Evolutionary conservation across 2,888 invertebrate species (phyloP).

Genomic region (Mythimna ferrago): DNA sequence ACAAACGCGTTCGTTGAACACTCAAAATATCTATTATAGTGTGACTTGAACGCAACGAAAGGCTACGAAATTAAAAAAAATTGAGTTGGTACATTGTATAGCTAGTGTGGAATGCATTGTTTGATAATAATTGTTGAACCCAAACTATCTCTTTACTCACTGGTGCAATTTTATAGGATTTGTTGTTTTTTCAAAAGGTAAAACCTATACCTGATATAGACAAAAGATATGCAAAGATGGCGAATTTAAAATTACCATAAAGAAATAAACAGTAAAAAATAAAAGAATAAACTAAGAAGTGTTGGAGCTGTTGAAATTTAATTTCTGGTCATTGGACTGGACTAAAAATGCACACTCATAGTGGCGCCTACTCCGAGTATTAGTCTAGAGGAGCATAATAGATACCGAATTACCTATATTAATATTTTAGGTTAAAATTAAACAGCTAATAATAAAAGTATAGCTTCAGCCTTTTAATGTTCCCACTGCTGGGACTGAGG

Average conservation of each 20-base stretch:
- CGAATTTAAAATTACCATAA: neutral
- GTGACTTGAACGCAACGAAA: neutral
- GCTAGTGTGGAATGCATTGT: slow-evolving; percentile 35
- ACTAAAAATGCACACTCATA: too few species aligned
- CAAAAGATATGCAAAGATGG: neutral
- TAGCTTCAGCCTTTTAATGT: too few species aligned
- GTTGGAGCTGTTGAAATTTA: neutral
- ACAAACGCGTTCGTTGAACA: slow-evolving; percentile 11
- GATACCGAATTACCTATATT: neutral
- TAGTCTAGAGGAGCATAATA: neutral
- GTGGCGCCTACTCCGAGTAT: too few species aligned
- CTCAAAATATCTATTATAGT: neutral
- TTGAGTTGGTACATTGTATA: neutral
- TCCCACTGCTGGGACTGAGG: too few species aligned
- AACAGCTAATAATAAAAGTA: neutral
- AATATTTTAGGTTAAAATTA: neutral
- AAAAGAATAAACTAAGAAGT: neutral
- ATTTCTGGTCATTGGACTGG: too few species aligned
- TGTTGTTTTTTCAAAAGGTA: neutral
- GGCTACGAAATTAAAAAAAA: slow-evolving; percentile 1
- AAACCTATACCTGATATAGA: neutral
- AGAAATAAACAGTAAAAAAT: neutral
- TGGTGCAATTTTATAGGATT: neutral
- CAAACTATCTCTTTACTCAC: slow-evolving; percentile 1
- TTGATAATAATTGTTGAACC: slow-evolving; percentile 24